These are phyloP conservation scores for Eupithecia subumbrata DNA, from an alignment of 2,888 invertebrate genomes.

Conservation along the genomic window DNA sequence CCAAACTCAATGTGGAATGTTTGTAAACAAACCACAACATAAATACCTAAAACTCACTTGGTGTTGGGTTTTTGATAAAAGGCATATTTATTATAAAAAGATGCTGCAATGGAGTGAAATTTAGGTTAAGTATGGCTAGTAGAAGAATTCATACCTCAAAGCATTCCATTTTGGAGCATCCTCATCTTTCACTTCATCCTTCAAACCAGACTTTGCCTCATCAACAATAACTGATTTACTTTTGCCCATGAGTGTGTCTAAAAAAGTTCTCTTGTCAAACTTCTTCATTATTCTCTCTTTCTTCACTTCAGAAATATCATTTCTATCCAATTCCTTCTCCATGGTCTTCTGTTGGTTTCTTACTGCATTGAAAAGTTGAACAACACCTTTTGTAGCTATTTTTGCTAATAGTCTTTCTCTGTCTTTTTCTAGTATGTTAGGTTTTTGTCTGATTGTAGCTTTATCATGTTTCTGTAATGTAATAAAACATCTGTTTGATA, in stretches of 20 bases:
- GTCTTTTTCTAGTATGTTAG: slow-evolving; percentile 89
- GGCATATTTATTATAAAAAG: no score
- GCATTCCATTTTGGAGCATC: slow-evolving; percentile 85
- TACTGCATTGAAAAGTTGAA: slow-evolving; percentile 96
- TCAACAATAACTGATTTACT: slow-evolving; percentile 83
- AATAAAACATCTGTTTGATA: slow-evolving; percentile 6
- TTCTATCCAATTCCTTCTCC: slow-evolving; percentile 87
- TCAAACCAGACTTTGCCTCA: slow-evolving; percentile 60
- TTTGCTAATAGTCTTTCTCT: slow-evolving; percentile 90
- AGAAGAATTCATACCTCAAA: slow-evolving; percentile 73
- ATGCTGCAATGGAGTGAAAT: no score
- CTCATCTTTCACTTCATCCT: slow-evolving; percentile 73
- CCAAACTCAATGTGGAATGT: no score
- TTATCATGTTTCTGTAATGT: slow-evolving; percentile 84
- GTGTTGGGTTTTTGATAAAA: no score
- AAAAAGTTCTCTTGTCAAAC: slow-evolving; percentile 89
- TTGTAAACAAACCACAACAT: no score
- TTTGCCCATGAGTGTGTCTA: slow-evolving; percentile 91
- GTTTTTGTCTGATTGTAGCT: slow-evolving; percentile 88
- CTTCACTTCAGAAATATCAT: slow-evolving; percentile 90
- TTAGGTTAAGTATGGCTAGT: no score
- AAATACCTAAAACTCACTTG: no score
- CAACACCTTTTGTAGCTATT: slow-evolving; percentile 96
- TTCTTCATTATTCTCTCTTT: slow-evolving; percentile 90
- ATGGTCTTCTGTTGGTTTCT: slow-evolving; percentile 92